Base-by-base conservation (phyloP, 2,888 invertebrate species). In the Thymelicus lineola region DNA sequence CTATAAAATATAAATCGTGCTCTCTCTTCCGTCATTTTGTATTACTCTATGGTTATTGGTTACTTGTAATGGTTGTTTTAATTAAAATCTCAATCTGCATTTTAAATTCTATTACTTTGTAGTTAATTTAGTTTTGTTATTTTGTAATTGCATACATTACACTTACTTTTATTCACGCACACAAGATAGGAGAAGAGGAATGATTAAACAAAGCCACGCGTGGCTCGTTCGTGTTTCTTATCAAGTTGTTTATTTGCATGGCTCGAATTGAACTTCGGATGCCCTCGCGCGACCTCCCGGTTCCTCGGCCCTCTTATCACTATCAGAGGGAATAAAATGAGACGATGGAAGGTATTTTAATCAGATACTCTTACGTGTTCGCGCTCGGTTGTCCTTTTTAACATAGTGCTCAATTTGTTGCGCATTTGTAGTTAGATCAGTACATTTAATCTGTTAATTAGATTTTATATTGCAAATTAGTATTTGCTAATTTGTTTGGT, bases 261-360 rank as follows among this genome's bases (percentile, higher is more conserved):
- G 86, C 78, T 86, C 79, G 82, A 78, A 83, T 77, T 89, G 89
- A 88, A 91, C 91, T 89, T 90, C 89, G 88, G 81, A 86, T 91
- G 92, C 90, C 93, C 93, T 91, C 91, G 82, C 86, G 79, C 89
- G 93, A 93, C 93, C 93, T 89, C 89, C 84, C 85, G 83, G 87
- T 86, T 87, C 86, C 85, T 80, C 86, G 84, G 85, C 84, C 83
- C 83, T 87, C 89, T 93, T 93, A 93, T 93, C 92, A 83, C 80
- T 85, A 86, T 86, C 87, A 85, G 86, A 80, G 77, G 83, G 82
- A 89, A 92, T 93, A 93, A 87, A 93, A 91, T 86, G 89, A 86
- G 89, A 83, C 86, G 85, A 75, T 85, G 82, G 83, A 85, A 86
- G 86, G 86, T 87, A 88, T 85, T 87, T 87, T 86, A 86, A 84